These are phyloP conservation scores for Pterostichus niger DNA, from an alignment of 2,888 invertebrate genomes.

Conservation along the genomic window DNA sequence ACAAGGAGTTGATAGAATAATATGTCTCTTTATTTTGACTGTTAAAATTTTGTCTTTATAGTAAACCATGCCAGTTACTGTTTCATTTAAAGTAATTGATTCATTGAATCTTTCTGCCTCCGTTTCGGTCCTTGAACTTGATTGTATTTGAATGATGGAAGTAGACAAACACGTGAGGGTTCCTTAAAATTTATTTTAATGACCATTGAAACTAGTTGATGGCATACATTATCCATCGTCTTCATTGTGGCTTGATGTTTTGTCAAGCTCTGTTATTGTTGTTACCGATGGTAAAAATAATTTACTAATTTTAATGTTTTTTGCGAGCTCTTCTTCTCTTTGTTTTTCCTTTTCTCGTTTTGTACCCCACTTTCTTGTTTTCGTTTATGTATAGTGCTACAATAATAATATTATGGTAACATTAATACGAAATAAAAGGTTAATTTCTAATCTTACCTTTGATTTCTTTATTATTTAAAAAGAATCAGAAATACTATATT, in stretches of 20 bases:
- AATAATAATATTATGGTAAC: too few species aligned
- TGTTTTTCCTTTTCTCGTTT: slow-evolving; percentile 14
- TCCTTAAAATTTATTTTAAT: not conserved
- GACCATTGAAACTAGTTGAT: slow-evolving; percentile 25
- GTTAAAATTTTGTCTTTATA: slow-evolving; percentile 34
- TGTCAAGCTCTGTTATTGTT: slow-evolving; percentile 7
- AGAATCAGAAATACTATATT: too few species aligned
- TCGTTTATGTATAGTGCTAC: too few species aligned
- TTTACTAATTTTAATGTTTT: slow-evolving; percentile 40
- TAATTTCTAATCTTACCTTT: too few species aligned
- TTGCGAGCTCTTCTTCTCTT: not conserved
- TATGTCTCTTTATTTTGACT: slow-evolving; percentile 29
- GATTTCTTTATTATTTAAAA: too few species aligned
- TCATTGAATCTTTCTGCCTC: slow-evolving; percentile 9
- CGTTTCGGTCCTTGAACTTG: too few species aligned
- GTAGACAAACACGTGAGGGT: not conserved
- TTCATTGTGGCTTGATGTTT: slow-evolving; percentile 14
- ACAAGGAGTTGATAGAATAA: slow-evolving; percentile 27
- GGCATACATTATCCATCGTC: slow-evolving; percentile 27
- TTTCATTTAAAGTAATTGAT: slow-evolving; percentile 15
- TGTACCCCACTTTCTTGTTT: slow-evolving; percentile 35
- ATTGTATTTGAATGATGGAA: not conserved
- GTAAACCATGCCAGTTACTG: slow-evolving; percentile 30
- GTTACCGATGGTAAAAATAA: slow-evolving; percentile 25
- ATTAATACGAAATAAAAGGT: too few species aligned